Percentiles rank a stretch among this genome's conserved stretches.
Evolutionary conservation across 2,797 vertebrate species (phyloP).

Genomic region (Enteromius afrohamiltoni): DNA sequence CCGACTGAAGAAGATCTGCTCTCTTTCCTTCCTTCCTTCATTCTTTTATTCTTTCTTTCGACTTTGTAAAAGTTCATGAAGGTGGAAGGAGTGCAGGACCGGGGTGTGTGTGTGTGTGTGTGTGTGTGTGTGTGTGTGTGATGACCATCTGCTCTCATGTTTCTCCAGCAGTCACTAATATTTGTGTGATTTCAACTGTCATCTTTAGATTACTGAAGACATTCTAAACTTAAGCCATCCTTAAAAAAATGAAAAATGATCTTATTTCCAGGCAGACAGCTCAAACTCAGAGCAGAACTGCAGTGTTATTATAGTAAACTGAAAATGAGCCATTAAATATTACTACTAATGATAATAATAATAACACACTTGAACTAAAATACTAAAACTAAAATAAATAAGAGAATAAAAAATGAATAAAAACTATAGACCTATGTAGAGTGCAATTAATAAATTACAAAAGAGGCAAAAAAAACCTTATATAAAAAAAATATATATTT

Average conservation of each 20-base stretch:
- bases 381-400: no score
- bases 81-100: conserved; percentile 63
- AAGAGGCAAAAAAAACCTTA: no score
- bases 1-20: conserved; percentile 38
- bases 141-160: background rate
- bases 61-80: conserved; percentile 18
- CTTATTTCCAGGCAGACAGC: background rate
- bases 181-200: conserved; percentile 70
- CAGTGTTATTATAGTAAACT: no score
- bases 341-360: no score
- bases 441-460: no score
- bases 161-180: background rate
- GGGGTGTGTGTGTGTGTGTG: background rate
- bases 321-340: no score
- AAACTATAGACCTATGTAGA: no score
- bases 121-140: background rate
- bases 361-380: no score
- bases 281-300: background rate
- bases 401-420: no score
- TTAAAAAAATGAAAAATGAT: background rate
- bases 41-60: conserved; percentile 51
- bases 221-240: no score
- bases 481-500: no score
- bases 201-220: no score
- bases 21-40: conserved; percentile 24